These are phyloP conservation scores for Pyralis farinalis DNA, from an alignment of 2,888 invertebrate genomes.

Conservation along the genomic window DNA sequence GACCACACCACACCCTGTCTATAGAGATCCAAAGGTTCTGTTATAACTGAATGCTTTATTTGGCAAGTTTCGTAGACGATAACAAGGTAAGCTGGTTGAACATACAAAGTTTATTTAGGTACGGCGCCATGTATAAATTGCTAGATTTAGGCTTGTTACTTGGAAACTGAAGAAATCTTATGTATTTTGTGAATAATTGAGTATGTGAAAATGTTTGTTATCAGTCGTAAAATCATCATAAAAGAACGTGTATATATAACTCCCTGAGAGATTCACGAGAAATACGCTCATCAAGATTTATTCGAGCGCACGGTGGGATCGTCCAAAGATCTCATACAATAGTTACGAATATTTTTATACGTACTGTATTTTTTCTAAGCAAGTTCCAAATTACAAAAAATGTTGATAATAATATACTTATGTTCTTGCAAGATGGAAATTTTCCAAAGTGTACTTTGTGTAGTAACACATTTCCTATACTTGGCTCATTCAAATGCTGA, in stretches of 20 bases:
- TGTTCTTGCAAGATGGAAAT: too few species aligned
- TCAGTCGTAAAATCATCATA: constrained; percentile 26
- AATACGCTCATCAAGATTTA: constrained; percentile 33
- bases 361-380: too few species aligned
- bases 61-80: constrained; percentile 46
- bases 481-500: too few species aligned
- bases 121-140: constrained; percentile 4
- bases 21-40: constrained; percentile 42
- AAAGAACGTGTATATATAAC: constrained; percentile 28
- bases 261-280: constrained; percentile 34
- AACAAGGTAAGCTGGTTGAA: constrained; percentile 29
- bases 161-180: not conserved
- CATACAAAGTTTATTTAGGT: constrained; percentile 9
- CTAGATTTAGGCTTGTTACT: constrained; percentile 6
- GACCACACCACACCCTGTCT: constrained; percentile 52
- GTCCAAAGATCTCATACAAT: constrained; percentile 12
- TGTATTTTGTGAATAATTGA: constrained; percentile 7
- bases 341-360: too few species aligned
- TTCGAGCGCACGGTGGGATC: constrained; percentile 28
- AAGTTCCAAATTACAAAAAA: too few species aligned
- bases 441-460: too few species aligned
- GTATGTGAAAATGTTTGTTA: constrained; percentile 17
- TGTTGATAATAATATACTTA: too few species aligned
- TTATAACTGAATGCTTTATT: constrained; percentile 40
- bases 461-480: too few species aligned